Evolutionary conservation across 2,113 vertebrate species (phyloP), one percentile per base, ranked within the genome.

Genomic region (Oryzias celebensis): DNA sequence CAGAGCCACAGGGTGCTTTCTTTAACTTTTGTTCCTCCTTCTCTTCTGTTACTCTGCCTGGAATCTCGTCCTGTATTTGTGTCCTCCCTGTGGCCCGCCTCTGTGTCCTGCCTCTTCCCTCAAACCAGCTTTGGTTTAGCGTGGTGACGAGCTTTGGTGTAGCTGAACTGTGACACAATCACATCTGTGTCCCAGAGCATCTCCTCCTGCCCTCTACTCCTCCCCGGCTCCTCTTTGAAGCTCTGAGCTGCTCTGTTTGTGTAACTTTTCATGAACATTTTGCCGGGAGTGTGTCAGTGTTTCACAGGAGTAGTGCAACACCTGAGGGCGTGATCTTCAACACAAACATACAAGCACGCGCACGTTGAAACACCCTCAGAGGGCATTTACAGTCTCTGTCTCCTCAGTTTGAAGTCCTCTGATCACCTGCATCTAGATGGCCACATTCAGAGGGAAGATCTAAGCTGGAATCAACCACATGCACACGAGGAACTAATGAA

Each of bases 141-240:
- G 6, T 10, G 18, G 0, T 61, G 57, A 67, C 45, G 36, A 72
- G 45, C 17, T 52, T 48, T 57, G 17, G n/a, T 60, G 52, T 44
- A 10, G 41, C 1, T 41, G 61, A 49, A 74, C 52, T 60, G 48
- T 75, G 36, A 70, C 55, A 44, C 16, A 26, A 22, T 65, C 62
- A 63, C 28, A 17, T 54, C 17, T 53, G 68, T 49, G 53, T 23
- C 42, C 16, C 44, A 7, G 3, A 52, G 5, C 14, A 20, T 24
- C 15, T 14, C 26, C 23, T 16, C 14, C 54, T 15, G 36, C 14
- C 48, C 50, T 17, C 3, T 14, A 15, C 22, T n/a, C 5, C 14
- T 13, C 31, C 18, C 46, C 5, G 45, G 7, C 36, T 41, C 15
- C 47, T 15, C n/a, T 76, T 24, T n/a, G 7, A 47, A n/a, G 16